A percentile compares a stretch with the other conserved stretches of the same genome.
Evolutionary conservation across 2,888 invertebrate species (phyloP).

Genomic region (Nomada ferruginata): DNA sequence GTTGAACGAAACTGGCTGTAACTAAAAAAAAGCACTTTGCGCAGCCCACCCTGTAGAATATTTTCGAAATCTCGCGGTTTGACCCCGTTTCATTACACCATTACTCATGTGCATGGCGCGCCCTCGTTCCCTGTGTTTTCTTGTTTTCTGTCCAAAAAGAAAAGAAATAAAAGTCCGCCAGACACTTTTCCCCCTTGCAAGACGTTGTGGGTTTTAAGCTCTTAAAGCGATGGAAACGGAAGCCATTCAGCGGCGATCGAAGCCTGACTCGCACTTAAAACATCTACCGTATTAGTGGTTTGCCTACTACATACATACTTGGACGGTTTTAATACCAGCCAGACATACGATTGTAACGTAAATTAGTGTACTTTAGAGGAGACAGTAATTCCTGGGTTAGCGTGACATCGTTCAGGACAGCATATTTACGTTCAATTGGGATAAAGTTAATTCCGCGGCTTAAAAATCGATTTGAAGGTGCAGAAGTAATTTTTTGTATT

Average conservation of each 20-base stretch:
- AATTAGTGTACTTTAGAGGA: not conserved
- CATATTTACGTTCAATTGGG: too few relatives aligned
- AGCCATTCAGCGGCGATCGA: slow-evolving; percentile 45
- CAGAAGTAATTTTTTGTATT: too few relatives aligned
- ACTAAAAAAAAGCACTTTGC: too few relatives aligned
- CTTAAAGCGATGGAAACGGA: slow-evolving; percentile 43
- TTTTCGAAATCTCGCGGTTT: slow-evolving; percentile 63
- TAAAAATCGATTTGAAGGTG: too few relatives aligned
- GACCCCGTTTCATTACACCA: slow-evolving; percentile 64
- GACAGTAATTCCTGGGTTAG: too few relatives aligned
- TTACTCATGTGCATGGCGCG: slow-evolving; percentile 52
- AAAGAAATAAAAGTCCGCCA: slow-evolving; percentile 22
- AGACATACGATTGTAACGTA: not conserved
- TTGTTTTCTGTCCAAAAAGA: slow-evolving; percentile 32
- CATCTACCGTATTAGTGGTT: slow-evolving; percentile 17
- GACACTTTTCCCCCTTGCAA: slow-evolving; percentile 43
- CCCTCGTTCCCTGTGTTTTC: slow-evolving; percentile 64
- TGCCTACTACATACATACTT: not conserved
- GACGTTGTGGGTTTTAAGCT: slow-evolving; percentile 38
- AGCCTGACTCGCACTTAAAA: slow-evolving; percentile 24
- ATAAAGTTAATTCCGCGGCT: too few relatives aligned
- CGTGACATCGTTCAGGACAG: too few relatives aligned
- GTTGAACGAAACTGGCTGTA: too few relatives aligned
- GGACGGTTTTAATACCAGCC: not conserved
- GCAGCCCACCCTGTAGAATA: not conserved